Conservation (phyloP, 2,888 invertebrate genomes). For the Halictus ligatus region DNA sequence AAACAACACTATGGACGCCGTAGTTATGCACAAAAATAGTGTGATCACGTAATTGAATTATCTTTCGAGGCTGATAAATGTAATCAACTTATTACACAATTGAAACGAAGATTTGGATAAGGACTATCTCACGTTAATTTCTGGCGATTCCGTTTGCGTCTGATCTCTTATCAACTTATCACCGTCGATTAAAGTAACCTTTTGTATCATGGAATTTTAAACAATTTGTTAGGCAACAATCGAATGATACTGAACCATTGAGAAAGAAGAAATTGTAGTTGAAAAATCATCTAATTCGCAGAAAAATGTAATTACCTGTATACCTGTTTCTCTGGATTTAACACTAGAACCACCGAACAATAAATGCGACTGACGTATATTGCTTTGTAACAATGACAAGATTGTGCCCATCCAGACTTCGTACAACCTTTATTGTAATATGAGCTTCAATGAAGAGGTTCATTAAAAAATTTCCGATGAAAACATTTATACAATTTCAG, state of each 20-base stretch:
- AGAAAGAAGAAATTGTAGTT: neutral
- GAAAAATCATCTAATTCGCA: neutral
- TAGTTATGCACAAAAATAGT: neutral
- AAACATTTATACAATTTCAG: too few species aligned
- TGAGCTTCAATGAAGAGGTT: too few species aligned
- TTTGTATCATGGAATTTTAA: neutral
- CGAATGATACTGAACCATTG: neutral
- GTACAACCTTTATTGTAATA: too few species aligned
- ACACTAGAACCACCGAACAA: too few species aligned
- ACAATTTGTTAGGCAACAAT: neutral
- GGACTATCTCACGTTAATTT: neutral
- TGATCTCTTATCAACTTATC: neutral
- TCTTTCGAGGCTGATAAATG: constrained; percentile 3
- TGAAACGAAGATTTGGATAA: neutral
- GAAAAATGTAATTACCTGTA: neutral
- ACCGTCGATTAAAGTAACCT: neutral
- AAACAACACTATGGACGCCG: neutral
- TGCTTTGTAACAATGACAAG: too few species aligned
- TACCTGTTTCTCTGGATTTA: neutral
- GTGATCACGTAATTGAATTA: neutral
- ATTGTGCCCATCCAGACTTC: too few species aligned
- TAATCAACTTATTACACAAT: neutral
- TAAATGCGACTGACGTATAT: too few species aligned
- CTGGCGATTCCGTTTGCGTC: neutral
- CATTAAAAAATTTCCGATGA: too few species aligned